These are phyloP conservation scores for Balaenoptera acutorostrata DNA, from an alignment of 2,113 vertebrate species.

Conservation along the genomic window DNA sequence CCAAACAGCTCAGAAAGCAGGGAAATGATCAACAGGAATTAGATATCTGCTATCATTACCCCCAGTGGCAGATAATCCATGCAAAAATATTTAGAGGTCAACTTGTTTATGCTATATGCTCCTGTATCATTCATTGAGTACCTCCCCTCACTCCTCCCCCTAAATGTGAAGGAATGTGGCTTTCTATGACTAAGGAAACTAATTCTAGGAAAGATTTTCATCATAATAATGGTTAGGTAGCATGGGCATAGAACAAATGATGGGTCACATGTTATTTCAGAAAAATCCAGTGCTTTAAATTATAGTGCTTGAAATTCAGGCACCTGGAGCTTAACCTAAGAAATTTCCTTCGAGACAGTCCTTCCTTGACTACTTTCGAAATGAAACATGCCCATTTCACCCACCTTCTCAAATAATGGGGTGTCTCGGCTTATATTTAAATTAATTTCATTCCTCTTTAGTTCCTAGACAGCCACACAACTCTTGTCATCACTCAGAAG, in stretches of 20 bases:
- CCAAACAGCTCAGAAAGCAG: neutral
- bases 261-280: neutral
- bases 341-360: neutral
- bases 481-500: neutral
- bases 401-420: neutral
- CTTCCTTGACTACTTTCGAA: neutral
- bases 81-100: neutral
- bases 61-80: neutral
- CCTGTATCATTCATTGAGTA: neutral
- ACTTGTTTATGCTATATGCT: neutral
- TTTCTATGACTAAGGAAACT: neutral
- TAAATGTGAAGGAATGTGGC: neutral
- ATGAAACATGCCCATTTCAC: neutral
- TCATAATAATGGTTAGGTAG: neutral
- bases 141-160: too few relatives aligned
- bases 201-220: neutral
- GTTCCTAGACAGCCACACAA: neutral
- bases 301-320: neutral
- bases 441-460: slow-evolving; percentile 1
- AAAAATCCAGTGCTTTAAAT: slow-evolving; percentile 1
- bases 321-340: neutral
- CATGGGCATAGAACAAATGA: neutral
- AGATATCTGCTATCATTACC: neutral
- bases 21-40: neutral
- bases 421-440: neutral